These are phyloP conservation scores for Helicolenus hilgendorfi DNA, from an alignment of 2,797 vertebrate genomes.

Conservation along the genomic window DNA sequence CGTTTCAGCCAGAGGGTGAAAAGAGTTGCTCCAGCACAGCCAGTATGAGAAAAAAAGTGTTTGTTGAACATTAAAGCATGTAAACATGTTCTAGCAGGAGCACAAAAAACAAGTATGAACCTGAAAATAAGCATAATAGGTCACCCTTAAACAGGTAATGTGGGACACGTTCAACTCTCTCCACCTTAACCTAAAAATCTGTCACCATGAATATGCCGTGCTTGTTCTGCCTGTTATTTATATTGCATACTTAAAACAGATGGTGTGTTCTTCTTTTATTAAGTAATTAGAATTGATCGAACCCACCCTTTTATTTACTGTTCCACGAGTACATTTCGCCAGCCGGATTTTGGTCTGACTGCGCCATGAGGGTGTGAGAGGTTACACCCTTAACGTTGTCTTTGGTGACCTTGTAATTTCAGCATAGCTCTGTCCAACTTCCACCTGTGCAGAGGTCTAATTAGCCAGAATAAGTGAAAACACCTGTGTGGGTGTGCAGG, in stretches of 20 bases:
- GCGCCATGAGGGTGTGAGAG: not conserved
- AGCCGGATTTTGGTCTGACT: not conserved
- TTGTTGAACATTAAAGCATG: too few species aligned
- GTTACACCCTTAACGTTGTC: not conserved
- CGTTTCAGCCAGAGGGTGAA: too few species aligned
- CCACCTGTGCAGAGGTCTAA: not conserved
- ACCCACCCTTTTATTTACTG: not conserved
- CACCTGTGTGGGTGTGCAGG: not conserved
- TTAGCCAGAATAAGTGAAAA: not conserved
- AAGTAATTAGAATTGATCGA: not conserved
- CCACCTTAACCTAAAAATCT: not conserved
- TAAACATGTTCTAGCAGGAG: too few species aligned
- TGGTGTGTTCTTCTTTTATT: not conserved
- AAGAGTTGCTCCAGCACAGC: too few species aligned
- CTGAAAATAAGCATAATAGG: too few species aligned
- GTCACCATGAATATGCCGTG: not conserved
- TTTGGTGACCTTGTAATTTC: not conserved
- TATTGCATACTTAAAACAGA: not conserved
- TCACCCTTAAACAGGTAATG: not conserved
- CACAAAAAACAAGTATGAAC: too few species aligned
- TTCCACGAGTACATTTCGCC: accelerated
- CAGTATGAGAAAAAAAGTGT: too few species aligned
- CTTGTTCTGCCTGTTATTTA: not conserved
- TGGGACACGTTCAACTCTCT: not conserved
- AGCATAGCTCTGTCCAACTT: not conserved